Conservation (phyloP, 2,888 invertebrate genomes). For the Sialis lutaria region DNA sequence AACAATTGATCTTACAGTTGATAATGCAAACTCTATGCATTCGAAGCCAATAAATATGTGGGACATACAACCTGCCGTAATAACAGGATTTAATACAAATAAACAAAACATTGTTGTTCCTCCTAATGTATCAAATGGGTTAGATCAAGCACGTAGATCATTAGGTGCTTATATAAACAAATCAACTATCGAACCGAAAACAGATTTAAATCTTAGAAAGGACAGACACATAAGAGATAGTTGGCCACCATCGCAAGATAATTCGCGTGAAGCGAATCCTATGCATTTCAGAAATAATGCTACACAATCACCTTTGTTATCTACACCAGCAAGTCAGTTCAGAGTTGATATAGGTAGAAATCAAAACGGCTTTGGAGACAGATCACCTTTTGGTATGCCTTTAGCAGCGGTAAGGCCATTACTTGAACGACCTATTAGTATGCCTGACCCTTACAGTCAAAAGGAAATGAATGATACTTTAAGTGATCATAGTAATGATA, state of each 20-base stretch:
- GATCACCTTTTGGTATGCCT: neutral
- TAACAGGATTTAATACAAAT: neutral
- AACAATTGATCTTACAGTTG: neutral
- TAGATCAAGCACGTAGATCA: neutral
- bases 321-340: neutral
- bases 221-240: neutral
- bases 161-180: neutral
- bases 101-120: neutral
- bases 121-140: neutral
- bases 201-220: neutral
- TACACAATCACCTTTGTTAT: neutral
- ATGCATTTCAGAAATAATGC: neutral
- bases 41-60: neutral
- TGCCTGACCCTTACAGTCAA: neutral
- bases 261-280: neutral
- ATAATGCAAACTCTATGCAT: neutral
- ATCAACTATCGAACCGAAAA: neutral
- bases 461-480: too few species aligned
- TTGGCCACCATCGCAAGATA: neutral
- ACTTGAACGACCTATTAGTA: neutral
- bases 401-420: neutral
- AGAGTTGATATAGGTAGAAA: neutral
- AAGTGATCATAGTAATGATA: conserved; percentile 2
- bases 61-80: neutral
- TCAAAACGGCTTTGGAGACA: neutral